Evolutionary conservation across 2,113 vertebrate genomes (phyloP).

Genomic region (Kobus ellipsiprymnus): DNA sequence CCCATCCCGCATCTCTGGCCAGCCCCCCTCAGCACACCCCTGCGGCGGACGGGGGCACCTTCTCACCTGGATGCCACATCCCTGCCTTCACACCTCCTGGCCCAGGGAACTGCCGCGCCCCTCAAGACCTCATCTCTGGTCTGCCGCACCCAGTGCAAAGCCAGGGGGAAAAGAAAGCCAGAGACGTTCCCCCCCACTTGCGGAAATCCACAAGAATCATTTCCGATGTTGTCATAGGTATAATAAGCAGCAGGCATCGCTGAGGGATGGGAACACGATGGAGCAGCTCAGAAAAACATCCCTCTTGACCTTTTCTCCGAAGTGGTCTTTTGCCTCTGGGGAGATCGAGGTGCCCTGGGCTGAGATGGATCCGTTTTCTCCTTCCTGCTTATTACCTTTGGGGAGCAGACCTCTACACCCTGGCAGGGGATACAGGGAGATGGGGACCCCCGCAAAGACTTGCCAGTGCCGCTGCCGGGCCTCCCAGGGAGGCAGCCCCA

Average conservation of each 20-base stretch:
- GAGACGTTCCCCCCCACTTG: not conserved
- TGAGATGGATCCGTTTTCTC: not conserved
- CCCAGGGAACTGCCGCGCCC: fast-evolving
- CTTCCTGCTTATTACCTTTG: constrained; percentile 2
- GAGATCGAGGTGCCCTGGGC: not conserved
- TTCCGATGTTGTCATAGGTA: constrained; percentile 26
- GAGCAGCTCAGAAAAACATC: not conserved
- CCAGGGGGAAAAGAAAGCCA: not conserved
- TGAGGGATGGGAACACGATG: not conserved
- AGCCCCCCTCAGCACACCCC: not conserved
- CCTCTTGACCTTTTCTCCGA: not conserved
- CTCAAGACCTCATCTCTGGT: not conserved
- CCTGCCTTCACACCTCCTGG: not conserved
- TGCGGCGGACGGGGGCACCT: fast-evolving
- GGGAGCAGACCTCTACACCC: constrained; percentile 30
- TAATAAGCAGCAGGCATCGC: not conserved
- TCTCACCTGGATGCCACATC: too few species aligned
- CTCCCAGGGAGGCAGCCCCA: not conserved
- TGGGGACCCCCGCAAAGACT: not conserved
- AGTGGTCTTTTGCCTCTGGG: not conserved
- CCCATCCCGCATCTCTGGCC: not conserved
- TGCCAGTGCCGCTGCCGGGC: too few species aligned
- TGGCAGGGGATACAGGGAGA: not conserved
- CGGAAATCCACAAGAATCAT: not conserved
- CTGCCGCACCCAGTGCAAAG: not conserved